Conservation (phyloP, 2,113 vertebrate species). For the Tachysurus vachellii region DNA sequence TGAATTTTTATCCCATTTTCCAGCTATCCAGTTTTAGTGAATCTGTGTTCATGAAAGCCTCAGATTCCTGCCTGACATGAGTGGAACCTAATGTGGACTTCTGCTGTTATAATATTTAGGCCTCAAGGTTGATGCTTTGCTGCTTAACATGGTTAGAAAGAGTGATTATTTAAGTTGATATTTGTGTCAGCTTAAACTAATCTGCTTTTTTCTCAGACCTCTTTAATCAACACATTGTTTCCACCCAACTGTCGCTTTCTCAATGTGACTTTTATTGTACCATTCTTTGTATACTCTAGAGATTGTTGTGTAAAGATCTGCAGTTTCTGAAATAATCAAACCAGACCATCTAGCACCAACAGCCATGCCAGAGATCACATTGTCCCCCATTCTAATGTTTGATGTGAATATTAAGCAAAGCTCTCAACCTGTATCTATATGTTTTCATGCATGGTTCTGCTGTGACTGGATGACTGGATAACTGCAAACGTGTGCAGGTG, state of each 20-base stretch:
- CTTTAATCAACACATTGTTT: too few relatives aligned
- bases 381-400: too few relatives aligned
- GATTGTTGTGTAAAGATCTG: background rate
- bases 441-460: background rate
- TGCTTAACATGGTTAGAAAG: background rate
- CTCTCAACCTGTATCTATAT: background rate
- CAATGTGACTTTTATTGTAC: too few relatives aligned
- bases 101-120: background rate
- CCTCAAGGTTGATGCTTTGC: background rate
- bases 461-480: background rate
- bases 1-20: too few relatives aligned
- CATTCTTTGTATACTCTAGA: too few relatives aligned
- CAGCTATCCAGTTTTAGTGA: background rate
- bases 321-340: too few relatives aligned
- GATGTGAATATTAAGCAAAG: too few relatives aligned
- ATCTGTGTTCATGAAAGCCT: background rate
- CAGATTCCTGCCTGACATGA: too few relatives aligned
- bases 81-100: too few relatives aligned
- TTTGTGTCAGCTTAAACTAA: background rate
- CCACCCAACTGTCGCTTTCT: too few relatives aligned
- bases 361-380: background rate
- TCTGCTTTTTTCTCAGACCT: too few relatives aligned
- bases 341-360: too few relatives aligned
- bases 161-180: background rate
- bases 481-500: background rate